phyloP scores from a whole-genome alignment of 2,113 vertebrate genomes.

The Oceanodroma tethys region DNA sequence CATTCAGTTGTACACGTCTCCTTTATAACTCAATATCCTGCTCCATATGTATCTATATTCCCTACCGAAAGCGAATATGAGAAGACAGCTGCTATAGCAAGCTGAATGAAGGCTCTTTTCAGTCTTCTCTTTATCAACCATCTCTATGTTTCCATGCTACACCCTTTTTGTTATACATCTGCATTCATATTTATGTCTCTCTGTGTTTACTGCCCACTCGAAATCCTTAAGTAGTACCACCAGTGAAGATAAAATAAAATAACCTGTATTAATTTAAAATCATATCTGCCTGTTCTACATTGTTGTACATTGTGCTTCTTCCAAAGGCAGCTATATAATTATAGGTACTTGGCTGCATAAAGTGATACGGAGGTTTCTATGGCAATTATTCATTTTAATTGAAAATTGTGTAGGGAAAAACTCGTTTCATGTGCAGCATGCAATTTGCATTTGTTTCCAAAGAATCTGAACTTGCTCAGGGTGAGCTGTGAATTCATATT shows the following conservation, averaged over 20 bases:
- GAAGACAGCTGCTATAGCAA: background rate
- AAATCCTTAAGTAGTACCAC: background rate
- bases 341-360: background rate
- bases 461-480: background rate
- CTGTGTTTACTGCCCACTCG: background rate
- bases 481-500: background rate
- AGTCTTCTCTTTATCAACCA: background rate
- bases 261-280: conserved; percentile 8
- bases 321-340: background rate
- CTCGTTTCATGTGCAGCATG: background rate
- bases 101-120: background rate
- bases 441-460: conserved; percentile 20
- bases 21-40: background rate
- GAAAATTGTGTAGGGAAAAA: conserved; percentile 27
- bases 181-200: background rate
- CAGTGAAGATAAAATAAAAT: conserved; percentile 1
- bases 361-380: background rate
- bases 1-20: background rate
- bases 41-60: background rate
- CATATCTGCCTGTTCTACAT: background rate
- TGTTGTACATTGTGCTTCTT: background rate
- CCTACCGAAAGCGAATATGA: background rate
- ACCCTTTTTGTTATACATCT: background rate
- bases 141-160: background rate
- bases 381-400: conserved; percentile 53